Evolutionary conservation across 2,888 invertebrate species (phyloP).

Genomic region (Chironomus tentans): DNA sequence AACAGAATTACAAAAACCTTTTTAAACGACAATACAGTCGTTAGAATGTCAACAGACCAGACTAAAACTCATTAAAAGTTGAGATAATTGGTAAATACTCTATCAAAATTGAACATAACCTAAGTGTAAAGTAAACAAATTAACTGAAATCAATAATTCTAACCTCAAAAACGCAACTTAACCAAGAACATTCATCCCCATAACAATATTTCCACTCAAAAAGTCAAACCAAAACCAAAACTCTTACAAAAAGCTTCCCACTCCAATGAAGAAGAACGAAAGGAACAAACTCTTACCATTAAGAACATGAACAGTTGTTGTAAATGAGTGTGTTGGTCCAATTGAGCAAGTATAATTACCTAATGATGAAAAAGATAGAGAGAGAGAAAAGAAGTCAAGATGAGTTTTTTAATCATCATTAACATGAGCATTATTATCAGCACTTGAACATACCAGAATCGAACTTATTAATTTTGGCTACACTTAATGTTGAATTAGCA

Average conservation of each 20-base stretch:
- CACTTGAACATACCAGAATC: conserved; percentile 38
- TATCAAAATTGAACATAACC: no score
- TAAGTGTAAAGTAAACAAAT: no score
- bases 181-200: no score
- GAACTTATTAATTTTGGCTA: conserved; percentile 42
- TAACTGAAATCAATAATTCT: no score
- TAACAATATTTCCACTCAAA: no score
- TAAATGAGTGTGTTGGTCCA: conserved; percentile 42
- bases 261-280: not conserved
- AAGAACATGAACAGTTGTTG: conserved; percentile 46
- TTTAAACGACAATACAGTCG: no score
- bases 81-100: no score
- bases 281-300: conserved; percentile 41
- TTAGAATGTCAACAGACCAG: no score
- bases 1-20: no score
- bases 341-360: conserved; percentile 45
- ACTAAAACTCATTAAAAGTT: no score
- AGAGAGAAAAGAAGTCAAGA: not conserved
- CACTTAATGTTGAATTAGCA: conserved; percentile 45
- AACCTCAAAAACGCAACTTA: no score
- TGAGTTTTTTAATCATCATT: not conserved
- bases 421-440: not conserved
- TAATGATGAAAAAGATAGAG: not conserved
- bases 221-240: no score
- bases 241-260: not conserved